These are phyloP conservation scores for Rhinolophus ferrumequinum DNA, from an alignment of 2,113 vertebrate species.

Conservation along the genomic window DNA sequence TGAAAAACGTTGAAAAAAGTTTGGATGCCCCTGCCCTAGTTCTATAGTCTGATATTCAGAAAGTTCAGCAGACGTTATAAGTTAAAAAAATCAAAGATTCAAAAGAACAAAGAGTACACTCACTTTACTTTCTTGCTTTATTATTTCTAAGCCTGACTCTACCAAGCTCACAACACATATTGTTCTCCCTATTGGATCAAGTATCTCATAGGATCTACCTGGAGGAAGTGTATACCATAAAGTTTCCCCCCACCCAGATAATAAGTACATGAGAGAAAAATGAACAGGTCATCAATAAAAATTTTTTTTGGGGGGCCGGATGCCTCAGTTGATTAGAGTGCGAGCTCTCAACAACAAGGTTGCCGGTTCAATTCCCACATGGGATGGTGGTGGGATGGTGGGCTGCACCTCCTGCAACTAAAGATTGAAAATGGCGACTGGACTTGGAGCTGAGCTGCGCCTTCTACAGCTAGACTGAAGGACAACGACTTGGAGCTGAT, in stretches of 20 bases:
- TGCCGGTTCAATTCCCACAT: too few species aligned
- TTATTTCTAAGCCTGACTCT: not conserved
- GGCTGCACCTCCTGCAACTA: too few species aligned
- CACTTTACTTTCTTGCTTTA: not conserved
- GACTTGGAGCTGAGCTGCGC: too few species aligned
- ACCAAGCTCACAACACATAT: not conserved
- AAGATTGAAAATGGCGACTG: too few species aligned
- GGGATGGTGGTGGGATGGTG: too few species aligned
- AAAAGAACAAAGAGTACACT: not conserved
- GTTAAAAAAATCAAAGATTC: not conserved
- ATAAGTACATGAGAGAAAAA: not conserved
- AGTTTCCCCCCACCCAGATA: not conserved
- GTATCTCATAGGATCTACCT: not conserved
- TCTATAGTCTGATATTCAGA: not conserved
- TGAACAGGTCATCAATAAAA: not conserved
- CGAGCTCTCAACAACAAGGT: too few species aligned
- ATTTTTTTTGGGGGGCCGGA: too few species aligned
- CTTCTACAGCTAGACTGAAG: too few species aligned
- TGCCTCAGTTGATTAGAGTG: too few species aligned
- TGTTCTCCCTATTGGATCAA: not conserved
- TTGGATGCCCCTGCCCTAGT: too few species aligned
- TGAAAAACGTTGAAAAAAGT: too few species aligned
- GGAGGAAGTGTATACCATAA: not conserved
- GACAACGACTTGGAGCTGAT: too few species aligned
- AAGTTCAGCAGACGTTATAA: not conserved